A percentile compares a stretch with the other conserved stretches of the same genome.
phyloP scores from a whole-genome alignment of 1,140 invertebrate genomes.

The Oryctes rhinoceros region DNA sequence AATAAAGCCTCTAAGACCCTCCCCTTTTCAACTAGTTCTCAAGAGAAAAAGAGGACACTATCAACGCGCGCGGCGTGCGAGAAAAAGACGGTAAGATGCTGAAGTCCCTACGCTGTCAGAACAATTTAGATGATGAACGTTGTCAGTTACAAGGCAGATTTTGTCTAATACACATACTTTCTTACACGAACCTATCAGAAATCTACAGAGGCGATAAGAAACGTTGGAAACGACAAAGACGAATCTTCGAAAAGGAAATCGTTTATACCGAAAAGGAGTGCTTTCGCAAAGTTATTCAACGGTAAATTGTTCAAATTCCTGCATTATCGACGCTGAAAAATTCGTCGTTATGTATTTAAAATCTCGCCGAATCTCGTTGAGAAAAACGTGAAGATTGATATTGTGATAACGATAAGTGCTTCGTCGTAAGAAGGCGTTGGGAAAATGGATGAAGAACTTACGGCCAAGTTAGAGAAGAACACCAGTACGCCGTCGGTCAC shows the following conservation, averaged over 20 bases:
- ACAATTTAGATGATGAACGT: constrained; percentile 33
- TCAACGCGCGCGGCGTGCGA: not conserved
- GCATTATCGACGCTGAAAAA: not conserved
- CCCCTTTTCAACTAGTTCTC: constrained; percentile 33
- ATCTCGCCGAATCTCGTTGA: not conserved
- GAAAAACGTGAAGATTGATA: not conserved
- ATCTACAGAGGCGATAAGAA: not conserved
- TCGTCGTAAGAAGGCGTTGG: not conserved
- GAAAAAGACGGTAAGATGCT: not conserved
- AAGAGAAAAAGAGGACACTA: constrained; percentile 7
- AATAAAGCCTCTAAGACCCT: constrained; percentile 21
- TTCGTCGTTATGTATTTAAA: not conserved
- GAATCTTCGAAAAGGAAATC: not conserved
- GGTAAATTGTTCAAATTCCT: not conserved
- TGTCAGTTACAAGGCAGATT: constrained; percentile 31
- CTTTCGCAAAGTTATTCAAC: not conserved
- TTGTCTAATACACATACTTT: constrained; percentile 24
- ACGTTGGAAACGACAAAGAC: not conserved
- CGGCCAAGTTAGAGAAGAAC: not conserved
- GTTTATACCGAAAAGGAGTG: not conserved
- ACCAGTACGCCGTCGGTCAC: not conserved
- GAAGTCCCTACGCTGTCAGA: constrained; percentile 26
- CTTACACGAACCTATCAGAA: constrained; percentile 1
- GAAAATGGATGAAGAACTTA: constrained; percentile 27
- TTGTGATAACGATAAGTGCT: constrained; percentile 8